Percentiles rank a stretch among this genome's conserved stretches.
Evolutionary conservation across 2,113 vertebrate species (phyloP).

Genomic region (Pangasianodon gigas): DNA sequence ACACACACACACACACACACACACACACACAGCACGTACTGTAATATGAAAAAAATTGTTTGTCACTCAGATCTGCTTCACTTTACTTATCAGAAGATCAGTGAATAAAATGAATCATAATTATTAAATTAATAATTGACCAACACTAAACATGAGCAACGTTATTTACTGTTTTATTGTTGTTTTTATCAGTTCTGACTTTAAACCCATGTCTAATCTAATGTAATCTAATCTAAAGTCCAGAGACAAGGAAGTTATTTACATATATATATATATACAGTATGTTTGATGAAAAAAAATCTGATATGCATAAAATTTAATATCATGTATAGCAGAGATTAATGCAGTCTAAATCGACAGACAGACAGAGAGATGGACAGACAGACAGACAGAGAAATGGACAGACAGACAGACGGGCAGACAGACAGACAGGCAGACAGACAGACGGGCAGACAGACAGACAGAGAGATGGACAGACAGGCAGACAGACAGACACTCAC

Average conservation of each 20-base stretch:
- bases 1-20: background rate
- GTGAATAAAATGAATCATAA: background rate
- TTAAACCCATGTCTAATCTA: background rate
- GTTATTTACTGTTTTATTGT: background rate
- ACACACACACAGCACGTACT: background rate
- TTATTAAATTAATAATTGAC: background rate
- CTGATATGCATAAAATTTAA: background rate
- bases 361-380: background rate
- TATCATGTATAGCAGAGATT: too few relatives aligned
- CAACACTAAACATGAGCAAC: background rate
- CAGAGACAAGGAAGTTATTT: too few relatives aligned
- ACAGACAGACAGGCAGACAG: background rate
- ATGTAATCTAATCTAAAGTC: too few relatives aligned
- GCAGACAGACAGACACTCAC: background rate
- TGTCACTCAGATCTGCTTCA: background rate
- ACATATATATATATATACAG: background rate
- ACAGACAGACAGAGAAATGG: background rate
- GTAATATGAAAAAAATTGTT: background rate
- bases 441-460: background rate
- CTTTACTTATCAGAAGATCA: background rate
- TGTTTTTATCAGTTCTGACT: background rate
- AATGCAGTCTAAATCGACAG: background rate
- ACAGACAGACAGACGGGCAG: constrained; percentile 7
- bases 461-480: background rate
- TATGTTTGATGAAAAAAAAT: background rate